Base-by-base conservation (phyloP, 2,888 invertebrate genomes). In the Nymphalis polychloros region DNA sequence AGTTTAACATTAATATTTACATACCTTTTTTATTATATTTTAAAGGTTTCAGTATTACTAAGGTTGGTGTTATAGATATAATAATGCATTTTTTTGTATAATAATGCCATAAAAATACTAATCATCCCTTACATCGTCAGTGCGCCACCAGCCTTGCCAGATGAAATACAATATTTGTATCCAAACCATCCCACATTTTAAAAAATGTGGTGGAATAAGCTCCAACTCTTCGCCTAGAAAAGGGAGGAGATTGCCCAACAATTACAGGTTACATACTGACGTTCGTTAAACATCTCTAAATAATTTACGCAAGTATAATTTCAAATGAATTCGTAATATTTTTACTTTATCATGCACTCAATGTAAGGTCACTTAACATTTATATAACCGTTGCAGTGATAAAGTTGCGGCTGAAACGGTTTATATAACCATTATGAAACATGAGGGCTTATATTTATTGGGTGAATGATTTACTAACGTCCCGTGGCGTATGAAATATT, bases 371-470 rank as follows among this genome's bases (percentile, higher is more conserved):
- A 79, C 83, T 85, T 84, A 84, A 79, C 69, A 76, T 73, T 86
- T 86, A 84, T 87, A 86, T 77, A 73, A 72, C 53, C 20, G 46
- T 71, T 55, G 53, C 23, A 31, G 85, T 84, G 81, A 79, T 79
- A 79, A 75, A 78, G 77, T 79, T 81, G 81, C 78, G 77, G 78
- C 63, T 69, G 69, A 81, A 80, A 80, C 81, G 81, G 76, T 79
- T 66, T 66, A 55, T 64, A 57, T 64, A 55, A 19, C 78, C 80
- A 87, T 87, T 85, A 87, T 78, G 81, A 80, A 85, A 85, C 88
- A 88, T 87, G 87, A 87, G 84, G 78, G 77, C 79, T 84, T 84
- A 87, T 86, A 86, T 86, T 86, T 86, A 87, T 88, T 83, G 83
- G 82, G 55, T 73, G 75, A 76, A 85, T 87, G 87, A 87, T 86